A percentile compares a stretch with the other conserved stretches of the same genome.
Conservation (phyloP, 2,113 vertebrate species). For the zebrafish (Danio rerio) region GRCz12tu NC_133179.1:10870001-10870500, state of each 20-base stretch:
- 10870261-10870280: slow-evolving; percentile 32
- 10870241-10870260: slow-evolving; percentile 51
- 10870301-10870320: neutral
- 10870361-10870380: too few species aligned
- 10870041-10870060: neutral
- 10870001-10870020: neutral
- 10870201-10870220: slow-evolving; percentile 52
- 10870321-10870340: neutral
- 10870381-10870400: too few species aligned
- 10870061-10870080: neutral
- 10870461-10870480: too few species aligned
- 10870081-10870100: neutral
- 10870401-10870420: too few species aligned
- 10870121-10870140: neutral
- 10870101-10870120: neutral
- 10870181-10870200: slow-evolving; percentile 39
- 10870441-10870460: too few species aligned
- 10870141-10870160: slow-evolving; percentile 37
- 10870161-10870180: slow-evolving; percentile 33
- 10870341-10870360: neutral
- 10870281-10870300: slow-evolving; percentile 1
- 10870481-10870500: too few species aligned
- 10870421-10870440: too few species aligned
- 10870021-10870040: slow-evolving; percentile 1
- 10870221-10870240: slow-evolving; percentile 52